These are phyloP conservation scores for Artemia sinica DNA, from an alignment of 2,888 invertebrate species.

Conservation along the genomic window DNA sequence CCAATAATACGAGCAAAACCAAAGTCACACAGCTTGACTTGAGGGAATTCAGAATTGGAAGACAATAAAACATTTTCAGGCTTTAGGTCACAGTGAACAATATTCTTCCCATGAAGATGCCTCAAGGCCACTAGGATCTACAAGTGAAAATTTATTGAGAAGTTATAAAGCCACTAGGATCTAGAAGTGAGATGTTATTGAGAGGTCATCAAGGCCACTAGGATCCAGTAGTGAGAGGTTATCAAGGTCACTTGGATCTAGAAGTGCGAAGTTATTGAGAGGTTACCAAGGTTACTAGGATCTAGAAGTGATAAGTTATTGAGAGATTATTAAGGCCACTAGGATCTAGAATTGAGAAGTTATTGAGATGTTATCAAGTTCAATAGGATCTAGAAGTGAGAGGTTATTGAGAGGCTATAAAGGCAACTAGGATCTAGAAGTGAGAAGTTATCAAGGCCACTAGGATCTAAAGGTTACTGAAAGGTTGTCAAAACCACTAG, in stretches of 20 bases:
- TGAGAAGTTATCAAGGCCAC: no score
- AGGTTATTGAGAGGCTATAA: no score
- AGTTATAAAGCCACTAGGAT: background rate
- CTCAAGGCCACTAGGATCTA: slow-evolving; percentile 87
- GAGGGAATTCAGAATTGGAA: slow-evolving; percentile 84
- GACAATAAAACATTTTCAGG: slow-evolving; percentile 95
- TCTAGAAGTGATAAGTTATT: no score
- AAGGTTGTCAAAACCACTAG: no score
- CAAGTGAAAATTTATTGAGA: slow-evolving; percentile 26
- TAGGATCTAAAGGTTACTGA: no score
- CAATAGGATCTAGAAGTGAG: background rate
- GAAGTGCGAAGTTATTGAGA: background rate
- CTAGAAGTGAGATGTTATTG: background rate
- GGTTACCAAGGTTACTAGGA: no score
- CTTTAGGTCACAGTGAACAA: slow-evolving; percentile 93
- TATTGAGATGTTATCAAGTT: no score
- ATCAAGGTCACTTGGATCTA: no score
- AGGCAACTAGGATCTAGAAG: no score
- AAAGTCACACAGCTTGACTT: slow-evolving; percentile 97
- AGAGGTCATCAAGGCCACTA: no score
- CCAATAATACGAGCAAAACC: slow-evolving; percentile 98
- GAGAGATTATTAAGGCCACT: background rate
- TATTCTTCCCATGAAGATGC: slow-evolving; percentile 92
- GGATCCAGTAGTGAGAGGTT: no score
- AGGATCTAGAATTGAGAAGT: no score